Base-by-base conservation (phyloP, 2,113 vertebrate genomes). In the Ammodramus savannarum region DNA sequence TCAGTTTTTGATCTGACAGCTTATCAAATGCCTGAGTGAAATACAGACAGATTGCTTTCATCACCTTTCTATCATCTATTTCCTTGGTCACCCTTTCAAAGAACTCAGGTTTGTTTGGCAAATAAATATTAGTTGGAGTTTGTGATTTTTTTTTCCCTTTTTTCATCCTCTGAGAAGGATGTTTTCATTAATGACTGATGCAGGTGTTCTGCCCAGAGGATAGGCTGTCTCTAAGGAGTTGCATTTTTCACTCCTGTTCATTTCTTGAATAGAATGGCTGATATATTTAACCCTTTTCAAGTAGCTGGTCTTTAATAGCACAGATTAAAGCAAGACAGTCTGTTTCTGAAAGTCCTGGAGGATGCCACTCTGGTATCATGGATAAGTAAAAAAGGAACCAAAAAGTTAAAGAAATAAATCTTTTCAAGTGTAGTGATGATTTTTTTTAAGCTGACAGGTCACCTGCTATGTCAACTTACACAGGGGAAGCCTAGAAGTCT, bases 61-160 rank as follows among this genome's bases (percentile, higher is more conserved):
- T 96, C 87, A 61, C 59, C 32, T 85, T 88, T 80, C 71, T 69
- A 16, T 96, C 78, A 91, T 83, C 41, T 71, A 6, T 89, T 93
- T 89, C 51, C 67, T 91, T 90, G 85, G 67, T 95, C 87, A 67
- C 10, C n/a, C 26, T 85, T 89, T 95, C 51, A 95, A 82, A 93
- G 36, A 88, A 63, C 31, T 67, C 2, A 2, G 8, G 57, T 91
- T 91, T 86, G 15, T 67, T 79, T 74, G 48, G 65, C 63, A 88
- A 90, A 91, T 71, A 89, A 69, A 61, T 86, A 43, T 74, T 85
- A 59, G 26, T 34, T 85, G 65, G 36, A 62, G 29, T 74, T 71
- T 17, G 23, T 12, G 29, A 25, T 44, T 41, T 77, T 87, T 46
- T 87, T 87, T 84, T 74, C n/a, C 67, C 48, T n/a, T 49, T 55